Percentiles rank a stretch among this genome's conserved stretches.
Evolutionary conservation across 2,888 invertebrate genomes (phyloP).

Genomic region (Lasioglossum calceatum): DNA sequence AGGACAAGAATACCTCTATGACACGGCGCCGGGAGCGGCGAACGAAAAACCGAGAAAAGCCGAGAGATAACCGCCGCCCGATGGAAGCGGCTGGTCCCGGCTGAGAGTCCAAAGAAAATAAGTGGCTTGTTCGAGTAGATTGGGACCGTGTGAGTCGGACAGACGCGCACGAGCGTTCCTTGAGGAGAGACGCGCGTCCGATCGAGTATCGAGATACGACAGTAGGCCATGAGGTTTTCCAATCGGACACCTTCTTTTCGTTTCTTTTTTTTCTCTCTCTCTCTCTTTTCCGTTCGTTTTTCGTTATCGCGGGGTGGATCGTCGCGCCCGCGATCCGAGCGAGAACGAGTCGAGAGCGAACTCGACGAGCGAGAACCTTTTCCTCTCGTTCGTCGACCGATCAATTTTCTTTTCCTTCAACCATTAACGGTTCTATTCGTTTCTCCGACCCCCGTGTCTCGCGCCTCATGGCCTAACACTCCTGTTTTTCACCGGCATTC

Average conservation of each 20-base stretch:
- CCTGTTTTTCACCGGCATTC: not conserved
- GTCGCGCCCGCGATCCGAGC: conserved; percentile 79
- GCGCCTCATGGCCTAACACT: not conserved
- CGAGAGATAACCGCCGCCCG: not conserved
- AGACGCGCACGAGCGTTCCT: not conserved
- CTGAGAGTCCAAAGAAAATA: not conserved
- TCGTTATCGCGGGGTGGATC: conserved; percentile 79
- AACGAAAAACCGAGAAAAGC: not conserved
- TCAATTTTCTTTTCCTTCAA: not conserved
- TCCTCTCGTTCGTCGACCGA: not conserved
- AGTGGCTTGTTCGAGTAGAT: not conserved
- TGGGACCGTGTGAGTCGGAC: conserved; percentile 27
- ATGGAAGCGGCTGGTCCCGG: not conserved
- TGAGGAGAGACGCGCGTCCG: conserved; percentile 4
- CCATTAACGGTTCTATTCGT: not conserved
- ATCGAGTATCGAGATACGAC: conserved; percentile 68
- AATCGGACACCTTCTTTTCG: conserved; percentile 22
- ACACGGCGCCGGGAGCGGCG: not conserved
- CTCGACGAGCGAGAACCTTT: not conserved
- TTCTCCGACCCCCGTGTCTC: not conserved
- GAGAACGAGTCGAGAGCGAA: conserved; percentile 41
- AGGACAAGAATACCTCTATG: not conserved
- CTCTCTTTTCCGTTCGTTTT: not conserved
- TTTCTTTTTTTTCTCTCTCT: not conserved
- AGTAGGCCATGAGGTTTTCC: conserved; percentile 80